These are phyloP conservation scores for Mola mola DNA, from an alignment of 2,113 vertebrate species.

Conservation along the genomic window DNA sequence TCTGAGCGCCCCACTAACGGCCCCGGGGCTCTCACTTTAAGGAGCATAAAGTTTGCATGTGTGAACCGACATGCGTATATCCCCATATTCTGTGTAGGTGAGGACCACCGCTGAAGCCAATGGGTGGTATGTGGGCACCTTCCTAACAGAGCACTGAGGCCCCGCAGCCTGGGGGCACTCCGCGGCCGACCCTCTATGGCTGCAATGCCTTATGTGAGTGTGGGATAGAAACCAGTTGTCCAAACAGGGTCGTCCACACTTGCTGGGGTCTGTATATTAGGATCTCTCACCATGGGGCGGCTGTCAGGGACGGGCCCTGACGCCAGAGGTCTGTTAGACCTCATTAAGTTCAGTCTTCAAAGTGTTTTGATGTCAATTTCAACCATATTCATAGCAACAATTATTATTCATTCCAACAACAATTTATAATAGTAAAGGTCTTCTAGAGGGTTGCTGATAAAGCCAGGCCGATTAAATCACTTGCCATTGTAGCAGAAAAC, in stretches of 20 bases:
- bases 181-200: slow-evolving; percentile 35
- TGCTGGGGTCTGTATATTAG: slow-evolving; percentile 60
- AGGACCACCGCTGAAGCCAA: slow-evolving; percentile 42
- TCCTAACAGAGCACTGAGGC: slow-evolving; percentile 27
- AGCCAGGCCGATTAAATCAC: background rate
- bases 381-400: slow-evolving; percentile 27
- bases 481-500: background rate
- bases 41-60: slow-evolving; percentile 42
- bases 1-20: slow-evolving; percentile 57
- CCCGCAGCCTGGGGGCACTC: slow-evolving; percentile 1
- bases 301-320: slow-evolving; percentile 54
- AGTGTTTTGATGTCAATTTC: slow-evolving; percentile 66
- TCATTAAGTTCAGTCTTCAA: slow-evolving; percentile 56
- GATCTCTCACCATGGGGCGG: slow-evolving; percentile 67
- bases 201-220: slow-evolving; percentile 44
- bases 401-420: background rate
- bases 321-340: slow-evolving; percentile 59
- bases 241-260: slow-evolving; percentile 74
- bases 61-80: slow-evolving; percentile 31
- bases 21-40: slow-evolving; percentile 69
- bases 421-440: background rate
- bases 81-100: slow-evolving; percentile 6
- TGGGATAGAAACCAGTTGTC: slow-evolving; percentile 83
- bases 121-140: slow-evolving; percentile 63
- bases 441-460: background rate